These are phyloP conservation scores for Crocallis elinguaria DNA, from an alignment of 2,888 invertebrate genomes.

Conservation along the genomic window DNA sequence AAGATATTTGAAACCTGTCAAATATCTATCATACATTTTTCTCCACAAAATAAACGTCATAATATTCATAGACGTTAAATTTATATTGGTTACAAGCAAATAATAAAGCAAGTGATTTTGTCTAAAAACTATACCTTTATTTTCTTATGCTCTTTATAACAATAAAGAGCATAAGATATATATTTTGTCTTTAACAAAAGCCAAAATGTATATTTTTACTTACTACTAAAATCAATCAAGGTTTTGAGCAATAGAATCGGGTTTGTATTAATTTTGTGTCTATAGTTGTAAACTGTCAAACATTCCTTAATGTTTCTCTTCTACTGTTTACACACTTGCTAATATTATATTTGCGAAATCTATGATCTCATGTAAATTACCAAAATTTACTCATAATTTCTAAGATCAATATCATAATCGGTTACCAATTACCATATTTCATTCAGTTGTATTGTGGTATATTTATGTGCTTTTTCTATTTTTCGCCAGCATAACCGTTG, in stretches of 20 bases:
- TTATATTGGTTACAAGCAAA: too few relatives aligned
- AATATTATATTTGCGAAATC: constrained; percentile 45
- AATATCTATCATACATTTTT: too few relatives aligned
- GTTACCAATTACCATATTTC: constrained; percentile 54
- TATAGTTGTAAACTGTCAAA: constrained; percentile 3
- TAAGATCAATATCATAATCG: constrained; percentile 51
- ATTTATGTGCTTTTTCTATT: constrained; percentile 8
- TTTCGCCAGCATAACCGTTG: background rate
- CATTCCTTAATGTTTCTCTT: constrained; percentile 32
- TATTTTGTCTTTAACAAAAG: background rate
- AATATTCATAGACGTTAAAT: too few relatives aligned
- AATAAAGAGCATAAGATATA: background rate
- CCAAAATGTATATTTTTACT: too few relatives aligned
- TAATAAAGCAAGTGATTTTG: too few relatives aligned
- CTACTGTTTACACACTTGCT: constrained; percentile 36
- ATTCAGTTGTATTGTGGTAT: constrained; percentile 11
- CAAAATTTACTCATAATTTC: constrained; percentile 61
- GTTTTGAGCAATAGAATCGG: too few relatives aligned
- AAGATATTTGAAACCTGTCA: background rate
- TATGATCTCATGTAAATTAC: constrained; percentile 76
- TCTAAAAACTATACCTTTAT: too few relatives aligned
- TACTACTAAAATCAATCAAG: too few relatives aligned
- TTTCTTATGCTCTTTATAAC: too few relatives aligned
- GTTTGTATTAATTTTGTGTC: too few relatives aligned
- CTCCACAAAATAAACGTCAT: too few relatives aligned